A percentile compares a stretch with the other conserved stretches of the same genome.
Conservation (phyloP, 1,140 invertebrate genomes). For the Drosophila sp. region DNA sequence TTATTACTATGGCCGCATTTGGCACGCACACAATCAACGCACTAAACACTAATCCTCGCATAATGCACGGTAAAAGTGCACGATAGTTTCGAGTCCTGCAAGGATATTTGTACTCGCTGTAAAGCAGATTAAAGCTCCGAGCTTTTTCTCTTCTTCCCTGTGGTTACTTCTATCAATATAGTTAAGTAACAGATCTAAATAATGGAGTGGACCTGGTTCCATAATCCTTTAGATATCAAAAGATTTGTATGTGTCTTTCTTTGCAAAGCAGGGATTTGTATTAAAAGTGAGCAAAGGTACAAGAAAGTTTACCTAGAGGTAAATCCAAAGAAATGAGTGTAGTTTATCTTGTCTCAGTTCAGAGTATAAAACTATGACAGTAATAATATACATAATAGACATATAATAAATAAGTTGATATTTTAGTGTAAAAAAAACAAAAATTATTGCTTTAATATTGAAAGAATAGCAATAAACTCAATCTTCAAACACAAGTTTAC, state of each 20-base stretch:
- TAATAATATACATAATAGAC: no score
- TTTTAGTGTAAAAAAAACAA: no score
- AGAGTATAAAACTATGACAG: no score
- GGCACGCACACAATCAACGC: slow-evolving; percentile 43
- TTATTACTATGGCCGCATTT: slow-evolving; percentile 24
- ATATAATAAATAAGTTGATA: no score
- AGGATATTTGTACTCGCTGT: neutral
- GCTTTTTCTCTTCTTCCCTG: neutral
- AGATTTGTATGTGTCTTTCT: neutral
- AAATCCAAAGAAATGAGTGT: no score
- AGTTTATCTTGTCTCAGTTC: no score
- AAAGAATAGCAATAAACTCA: no score
- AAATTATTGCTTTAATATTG: no score
- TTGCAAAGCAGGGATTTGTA: neutral
- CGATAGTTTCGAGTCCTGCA: neutral
- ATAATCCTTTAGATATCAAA: neutral
- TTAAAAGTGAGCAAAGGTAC: no score
- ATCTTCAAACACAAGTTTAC: no score
- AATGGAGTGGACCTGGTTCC: neutral
- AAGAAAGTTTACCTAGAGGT: no score
- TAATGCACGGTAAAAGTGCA: slow-evolving; percentile 15
- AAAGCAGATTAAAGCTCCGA: neutral
- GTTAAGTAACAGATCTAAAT: neutral
- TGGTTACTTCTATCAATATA: neutral
- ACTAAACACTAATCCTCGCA: slow-evolving; percentile 15